Base-by-base conservation (phyloP, 2,888 invertebrate genomes). In the Rosalia funebris region DNA sequence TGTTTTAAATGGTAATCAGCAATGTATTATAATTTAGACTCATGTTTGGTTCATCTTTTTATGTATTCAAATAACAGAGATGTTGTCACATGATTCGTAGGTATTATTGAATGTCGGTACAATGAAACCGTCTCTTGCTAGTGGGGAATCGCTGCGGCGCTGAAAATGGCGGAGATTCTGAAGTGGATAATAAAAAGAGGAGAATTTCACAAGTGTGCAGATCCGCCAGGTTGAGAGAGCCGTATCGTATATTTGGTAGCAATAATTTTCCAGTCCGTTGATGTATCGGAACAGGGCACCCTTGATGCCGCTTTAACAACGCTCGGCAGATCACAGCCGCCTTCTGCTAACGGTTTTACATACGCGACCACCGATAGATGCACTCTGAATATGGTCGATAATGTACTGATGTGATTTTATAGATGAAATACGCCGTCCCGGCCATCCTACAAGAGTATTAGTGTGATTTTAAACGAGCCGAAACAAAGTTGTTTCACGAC, bases 341-440 rank as follows among this genome's bases (percentile, higher is more conserved):
- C 65, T 66, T 63, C 56, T 45, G 57, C 55, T 47, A 50, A 45
- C 53, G 57, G 55, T 57, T 56, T 64, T 55, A 65, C 66, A 66
- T 70, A 71, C 70, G 72, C 52, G 58, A 58, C 58, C 42, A 48
- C 45, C 57, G 47, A 67, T 65, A 67, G 66, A 63, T 67, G 62
- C 62, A 66, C 67, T 66, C 65, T 57, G 52, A 32, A 72, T 74
- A n/a, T 74, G 71, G 68, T 71, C 74, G 73, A 74, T 78, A 79
- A 79, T 77, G 77, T 75, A 75, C 75, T 79, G 78, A 80, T 79
- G 78, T 78, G 78, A 80, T 80, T 80, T 79, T 71, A 80, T 79
- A 80, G 78, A 75, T 78, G 79, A 78, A 76, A 77, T 77, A 72
- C 71, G 77, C 75, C 72, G 69, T 69, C 68, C 66, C 64, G 44